Percentiles rank a stretch among this genome's conserved stretches.
phyloP scores from a whole-genome alignment of 2,113 vertebrate genomes.

The Taurulus bubalis region DNA sequence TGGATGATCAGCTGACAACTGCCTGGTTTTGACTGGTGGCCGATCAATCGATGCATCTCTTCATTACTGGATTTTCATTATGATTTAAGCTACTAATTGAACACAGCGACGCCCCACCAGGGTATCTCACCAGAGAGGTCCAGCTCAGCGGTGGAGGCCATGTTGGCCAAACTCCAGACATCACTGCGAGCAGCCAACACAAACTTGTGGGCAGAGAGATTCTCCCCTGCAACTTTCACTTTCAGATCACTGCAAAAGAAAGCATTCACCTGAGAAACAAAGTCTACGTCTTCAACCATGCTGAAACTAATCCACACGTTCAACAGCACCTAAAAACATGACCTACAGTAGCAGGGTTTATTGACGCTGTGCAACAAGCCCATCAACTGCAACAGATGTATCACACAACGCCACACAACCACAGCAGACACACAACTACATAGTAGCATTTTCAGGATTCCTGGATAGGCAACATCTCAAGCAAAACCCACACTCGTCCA shows the following conservation, averaged over 20 bases:
- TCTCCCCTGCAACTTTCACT: conserved; percentile 88
- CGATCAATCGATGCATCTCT: neutral
- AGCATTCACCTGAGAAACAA: conserved; percentile 1
- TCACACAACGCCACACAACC: neutral
- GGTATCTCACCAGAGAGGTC: conserved; percentile 92
- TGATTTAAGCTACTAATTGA: neutral
- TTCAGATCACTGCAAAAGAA: conserved; percentile 90
- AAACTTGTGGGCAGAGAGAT: conserved; percentile 93
- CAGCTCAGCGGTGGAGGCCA: conserved; percentile 90
- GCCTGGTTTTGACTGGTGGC: neutral
- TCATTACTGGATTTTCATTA: neutral
- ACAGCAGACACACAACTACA: neutral
- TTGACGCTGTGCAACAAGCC: neutral
- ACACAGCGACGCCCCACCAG: conserved; percentile 7
- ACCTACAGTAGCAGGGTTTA: neutral
- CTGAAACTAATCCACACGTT: neutral
- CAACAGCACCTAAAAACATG: neutral
- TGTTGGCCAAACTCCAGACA: conserved; percentile 90
- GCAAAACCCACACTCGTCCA: neutral
- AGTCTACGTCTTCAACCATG: neutral
- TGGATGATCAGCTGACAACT: neutral
- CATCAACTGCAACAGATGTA: neutral
- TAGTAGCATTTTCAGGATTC: neutral
- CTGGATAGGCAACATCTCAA: neutral
- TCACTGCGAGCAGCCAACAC: conserved; percentile 97